These are phyloP conservation scores for Sardina pilchardus DNA, from an alignment of 2,113 vertebrate species.

Conservation along the genomic window DNA sequence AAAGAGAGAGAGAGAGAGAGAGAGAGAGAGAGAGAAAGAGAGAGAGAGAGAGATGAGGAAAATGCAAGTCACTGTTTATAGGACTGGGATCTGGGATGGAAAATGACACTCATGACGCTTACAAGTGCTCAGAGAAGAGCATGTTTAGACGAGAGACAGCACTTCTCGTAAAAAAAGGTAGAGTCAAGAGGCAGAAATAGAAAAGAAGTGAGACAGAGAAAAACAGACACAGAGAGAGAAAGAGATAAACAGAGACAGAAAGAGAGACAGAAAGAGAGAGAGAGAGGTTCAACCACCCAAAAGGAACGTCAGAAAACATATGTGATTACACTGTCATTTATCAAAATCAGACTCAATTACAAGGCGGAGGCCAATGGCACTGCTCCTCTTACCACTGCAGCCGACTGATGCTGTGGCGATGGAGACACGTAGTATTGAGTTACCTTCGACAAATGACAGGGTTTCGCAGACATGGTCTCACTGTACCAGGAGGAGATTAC, in stretches of 20 bases:
- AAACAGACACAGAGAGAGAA: constrained; percentile 19
- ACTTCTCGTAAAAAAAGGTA: neutral
- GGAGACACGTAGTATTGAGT: neutral
- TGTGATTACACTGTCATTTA: constrained; percentile 4
- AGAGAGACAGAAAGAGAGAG: constrained; percentile 27
- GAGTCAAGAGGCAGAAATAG: neutral
- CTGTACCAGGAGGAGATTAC: neutral
- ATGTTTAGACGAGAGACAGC: neutral
- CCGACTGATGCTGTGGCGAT: neutral
- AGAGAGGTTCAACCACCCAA: neutral
- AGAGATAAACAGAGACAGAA: neutral
- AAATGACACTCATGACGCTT: neutral
- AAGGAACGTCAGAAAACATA: neutral
- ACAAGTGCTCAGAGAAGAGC: neutral
- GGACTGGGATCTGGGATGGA: neutral
- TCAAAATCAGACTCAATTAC: constrained; percentile 26
- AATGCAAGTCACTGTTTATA: constrained; percentile 9
- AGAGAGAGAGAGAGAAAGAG: constrained; percentile 20
- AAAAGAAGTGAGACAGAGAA: neutral
- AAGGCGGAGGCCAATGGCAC: neutral
- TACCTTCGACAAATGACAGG: neutral
- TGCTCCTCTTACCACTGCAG: neutral
- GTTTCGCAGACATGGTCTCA: neutral
- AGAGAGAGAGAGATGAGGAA: neutral
- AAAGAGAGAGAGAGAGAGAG: neutral